phyloP scores from a whole-genome alignment of 2,888 invertebrate species.

The Catotricha subobsoleta region DNA sequence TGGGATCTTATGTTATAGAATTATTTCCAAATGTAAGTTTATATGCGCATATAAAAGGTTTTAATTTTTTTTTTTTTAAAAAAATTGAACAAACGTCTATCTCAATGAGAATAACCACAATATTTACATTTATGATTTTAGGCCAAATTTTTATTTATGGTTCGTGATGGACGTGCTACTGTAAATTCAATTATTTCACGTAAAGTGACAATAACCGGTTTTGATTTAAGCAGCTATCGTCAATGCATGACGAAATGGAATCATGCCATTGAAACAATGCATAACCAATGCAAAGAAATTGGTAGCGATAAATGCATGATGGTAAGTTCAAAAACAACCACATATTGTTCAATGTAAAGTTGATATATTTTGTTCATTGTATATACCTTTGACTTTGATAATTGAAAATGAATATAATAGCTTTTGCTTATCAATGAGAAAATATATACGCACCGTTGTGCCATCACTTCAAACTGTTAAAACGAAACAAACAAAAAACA shows the following conservation, averaged over 20 bases:
- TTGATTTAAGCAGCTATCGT: conserved; percentile 82
- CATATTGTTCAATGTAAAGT: too few species aligned
- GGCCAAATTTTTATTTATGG: conserved; percentile 95
- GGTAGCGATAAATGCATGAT: conserved; percentile 62
- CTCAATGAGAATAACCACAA: not conserved
- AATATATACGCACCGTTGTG: too few species aligned
- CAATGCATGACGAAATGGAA: conserved; percentile 97
- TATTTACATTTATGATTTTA: conserved; percentile 11
- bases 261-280: conserved; percentile 85
- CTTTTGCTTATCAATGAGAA: too few species aligned
- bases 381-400: too few species aligned
- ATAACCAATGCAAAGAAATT: conserved; percentile 74
- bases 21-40: conserved; percentile 68
- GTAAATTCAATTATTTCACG: conserved; percentile 96
- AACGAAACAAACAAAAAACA: too few species aligned
- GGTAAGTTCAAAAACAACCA: conserved; percentile 22
- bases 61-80: not conserved
- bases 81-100: not conserved
- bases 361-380: too few species aligned
- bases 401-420: too few species aligned
- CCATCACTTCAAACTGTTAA: too few species aligned
- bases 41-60: not conserved
- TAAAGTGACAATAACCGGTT: conserved; percentile 63
- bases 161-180: conserved; percentile 94
- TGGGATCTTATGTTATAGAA: conserved; percentile 84